Evolutionary conservation across 2,888 invertebrate species (phyloP).

Genomic region (Drosophila setosimentum): DNA sequence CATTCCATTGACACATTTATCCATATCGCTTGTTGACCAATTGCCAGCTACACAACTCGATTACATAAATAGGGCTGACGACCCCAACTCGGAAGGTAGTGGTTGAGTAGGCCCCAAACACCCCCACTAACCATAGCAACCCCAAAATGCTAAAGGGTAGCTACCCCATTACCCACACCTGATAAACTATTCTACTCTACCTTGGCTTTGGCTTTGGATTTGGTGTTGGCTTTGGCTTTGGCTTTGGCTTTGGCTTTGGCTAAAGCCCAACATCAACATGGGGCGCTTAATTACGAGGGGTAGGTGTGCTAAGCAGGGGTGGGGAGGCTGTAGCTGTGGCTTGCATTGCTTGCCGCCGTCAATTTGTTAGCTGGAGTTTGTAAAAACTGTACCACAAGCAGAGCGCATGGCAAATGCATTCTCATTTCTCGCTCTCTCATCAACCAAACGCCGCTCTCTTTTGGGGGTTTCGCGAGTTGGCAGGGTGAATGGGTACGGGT

Average conservation of each 20-base stretch:
- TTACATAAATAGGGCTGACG: constrained; percentile 71
- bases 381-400: constrained; percentile 76
- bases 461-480: not conserved
- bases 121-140: constrained; percentile 51
- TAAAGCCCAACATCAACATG: constrained; percentile 60
- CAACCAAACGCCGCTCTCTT: constrained; percentile 6
- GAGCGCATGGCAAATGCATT: constrained; percentile 74
- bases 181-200: constrained; percentile 24
- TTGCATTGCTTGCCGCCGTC: constrained; percentile 27
- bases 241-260: constrained; percentile 50
- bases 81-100: constrained; percentile 67
- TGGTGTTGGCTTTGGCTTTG: constrained; percentile 48
- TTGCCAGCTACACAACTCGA: constrained; percentile 32
- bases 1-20: constrained; percentile 63
- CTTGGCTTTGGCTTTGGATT: constrained; percentile 64
- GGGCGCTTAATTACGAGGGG: not conserved
- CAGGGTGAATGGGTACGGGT: not conserved
- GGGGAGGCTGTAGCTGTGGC: constrained; percentile 6
- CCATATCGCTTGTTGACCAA: constrained; percentile 50
- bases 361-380: constrained; percentile 63
- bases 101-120: constrained; percentile 23
- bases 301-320: not conserved
- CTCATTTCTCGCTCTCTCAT: constrained; percentile 18
- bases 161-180: constrained; percentile 3
- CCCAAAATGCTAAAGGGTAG: constrained; percentile 25